Percentiles rank a stretch among this genome's conserved stretches.
Conservation (phyloP, 2,888 invertebrate species). For the Chydorus sphaericus region DNA sequence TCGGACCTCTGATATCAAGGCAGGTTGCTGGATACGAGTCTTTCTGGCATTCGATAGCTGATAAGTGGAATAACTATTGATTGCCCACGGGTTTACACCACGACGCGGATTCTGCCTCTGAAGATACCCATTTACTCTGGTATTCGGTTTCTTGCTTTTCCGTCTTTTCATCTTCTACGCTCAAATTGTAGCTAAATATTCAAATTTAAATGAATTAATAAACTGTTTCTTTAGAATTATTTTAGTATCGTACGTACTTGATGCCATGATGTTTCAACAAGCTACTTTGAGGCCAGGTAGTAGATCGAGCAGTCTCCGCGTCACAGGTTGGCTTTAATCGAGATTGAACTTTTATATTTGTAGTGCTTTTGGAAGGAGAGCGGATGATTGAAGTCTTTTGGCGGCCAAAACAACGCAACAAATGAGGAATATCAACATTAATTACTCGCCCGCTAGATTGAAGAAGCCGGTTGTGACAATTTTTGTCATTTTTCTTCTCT, state of each 20-base stretch:
- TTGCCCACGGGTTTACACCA: constrained; percentile 11
- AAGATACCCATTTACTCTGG: constrained; percentile 4
- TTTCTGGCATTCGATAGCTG: background rate
- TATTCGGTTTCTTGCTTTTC: background rate
- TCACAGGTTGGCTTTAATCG: background rate
- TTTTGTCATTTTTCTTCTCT: background rate
- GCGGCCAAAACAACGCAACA: background rate
- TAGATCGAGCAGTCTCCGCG: background rate
- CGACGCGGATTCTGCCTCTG: background rate
- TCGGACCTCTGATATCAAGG: background rate
- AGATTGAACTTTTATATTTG: no score
- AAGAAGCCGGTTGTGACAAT: background rate
- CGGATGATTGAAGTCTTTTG: background rate
- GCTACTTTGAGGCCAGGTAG: background rate
- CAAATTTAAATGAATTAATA: background rate
- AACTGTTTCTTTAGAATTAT: background rate
- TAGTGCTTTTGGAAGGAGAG: background rate
- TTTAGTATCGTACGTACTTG: background rate
- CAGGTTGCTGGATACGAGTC: background rate
- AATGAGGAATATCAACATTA: background rate
- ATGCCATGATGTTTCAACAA: background rate
- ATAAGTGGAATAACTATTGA: background rate
- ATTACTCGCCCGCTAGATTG: background rate
- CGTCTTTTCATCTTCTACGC: background rate
- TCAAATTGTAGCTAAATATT: background rate